Percentiles rank a stretch among this genome's conserved stretches.
Conservation (phyloP, 2,113 vertebrate species). For the Phrynosoma blainvillii region DNA sequence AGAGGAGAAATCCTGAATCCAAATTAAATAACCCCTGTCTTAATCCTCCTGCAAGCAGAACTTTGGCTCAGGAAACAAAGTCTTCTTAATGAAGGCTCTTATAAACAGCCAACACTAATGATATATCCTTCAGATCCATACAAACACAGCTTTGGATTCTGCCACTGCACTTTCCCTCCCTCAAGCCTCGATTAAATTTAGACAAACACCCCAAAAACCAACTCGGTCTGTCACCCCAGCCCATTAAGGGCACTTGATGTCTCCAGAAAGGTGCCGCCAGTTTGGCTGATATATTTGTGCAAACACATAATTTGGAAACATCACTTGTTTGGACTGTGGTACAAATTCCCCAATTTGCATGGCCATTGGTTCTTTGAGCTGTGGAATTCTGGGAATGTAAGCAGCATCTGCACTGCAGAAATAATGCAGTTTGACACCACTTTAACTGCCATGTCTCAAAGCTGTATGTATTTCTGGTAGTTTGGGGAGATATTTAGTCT, state of each 20-base stretch:
- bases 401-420: no score
- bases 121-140: neutral
- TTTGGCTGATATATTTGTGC: neutral
- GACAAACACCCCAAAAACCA: no score
- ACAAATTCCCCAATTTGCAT: neutral
- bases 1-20: neutral
- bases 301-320: no score
- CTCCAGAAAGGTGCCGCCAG: neutral
- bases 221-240: neutral
- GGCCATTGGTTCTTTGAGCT: no score
- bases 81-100: slow-evolving; percentile 5
- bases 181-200: neutral
- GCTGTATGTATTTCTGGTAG: no score
- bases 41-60: slow-evolving; percentile 16
- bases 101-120: neutral
- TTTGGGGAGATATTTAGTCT: no score
- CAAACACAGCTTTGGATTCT: neutral
- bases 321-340: neutral
- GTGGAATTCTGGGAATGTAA: neutral
- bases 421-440: no score
- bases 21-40: slow-evolving; percentile 3
- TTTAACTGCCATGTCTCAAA: no score
- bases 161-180: neutral
- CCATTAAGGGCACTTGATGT: neutral
- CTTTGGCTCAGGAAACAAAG: slow-evolving; percentile 18